Percentiles rank a stretch among this genome's conserved stretches.
Evolutionary conservation across 92 coral and sea anemone genomes (phyloP).

Genomic region (Parazoanthus atlanticus): DNA sequence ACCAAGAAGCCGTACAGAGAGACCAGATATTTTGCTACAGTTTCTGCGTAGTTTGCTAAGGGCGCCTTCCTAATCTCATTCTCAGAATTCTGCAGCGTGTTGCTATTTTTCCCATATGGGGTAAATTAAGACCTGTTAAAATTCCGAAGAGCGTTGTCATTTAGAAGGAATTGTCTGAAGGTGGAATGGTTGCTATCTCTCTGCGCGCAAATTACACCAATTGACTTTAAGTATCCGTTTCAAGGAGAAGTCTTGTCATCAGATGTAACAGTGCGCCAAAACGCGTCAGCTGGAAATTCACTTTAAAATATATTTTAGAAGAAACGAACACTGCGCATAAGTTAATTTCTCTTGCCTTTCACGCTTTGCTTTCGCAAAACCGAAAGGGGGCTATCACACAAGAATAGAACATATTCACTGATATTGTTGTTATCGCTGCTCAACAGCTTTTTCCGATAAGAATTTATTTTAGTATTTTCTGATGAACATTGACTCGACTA

Average conservation of each 20-base stretch:
- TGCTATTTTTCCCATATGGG: conserved; percentile 29
- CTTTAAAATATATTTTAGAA: background rate
- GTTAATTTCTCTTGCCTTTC: background rate
- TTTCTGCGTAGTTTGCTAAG: background rate
- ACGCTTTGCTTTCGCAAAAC: background rate
- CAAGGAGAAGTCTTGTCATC: conserved; percentile 10
- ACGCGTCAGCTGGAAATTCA: background rate
- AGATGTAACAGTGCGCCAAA: background rate
- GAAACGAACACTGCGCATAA: background rate
- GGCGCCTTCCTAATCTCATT: background rate
- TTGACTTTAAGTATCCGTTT: conserved; percentile 6
- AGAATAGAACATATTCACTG: background rate
- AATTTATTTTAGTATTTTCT: background rate
- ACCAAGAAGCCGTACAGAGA: background rate
- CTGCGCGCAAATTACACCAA: conserved; percentile 14
- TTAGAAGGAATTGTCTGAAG: conserved; percentile 12
- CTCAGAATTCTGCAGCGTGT: background rate
- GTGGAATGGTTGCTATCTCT: conserved; percentile 9
- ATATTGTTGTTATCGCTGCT: background rate
- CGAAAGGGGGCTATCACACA: background rate
- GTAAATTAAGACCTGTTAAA: conserved; percentile 21
- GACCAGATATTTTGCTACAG: background rate
- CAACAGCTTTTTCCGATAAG: conserved; percentile 9
- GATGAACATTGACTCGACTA: background rate
- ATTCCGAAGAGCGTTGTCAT: conserved; percentile 29